Evolutionary conservation across 23 tunicate species (phyloP).

Genomic region (Ascidia mentula): DNA sequence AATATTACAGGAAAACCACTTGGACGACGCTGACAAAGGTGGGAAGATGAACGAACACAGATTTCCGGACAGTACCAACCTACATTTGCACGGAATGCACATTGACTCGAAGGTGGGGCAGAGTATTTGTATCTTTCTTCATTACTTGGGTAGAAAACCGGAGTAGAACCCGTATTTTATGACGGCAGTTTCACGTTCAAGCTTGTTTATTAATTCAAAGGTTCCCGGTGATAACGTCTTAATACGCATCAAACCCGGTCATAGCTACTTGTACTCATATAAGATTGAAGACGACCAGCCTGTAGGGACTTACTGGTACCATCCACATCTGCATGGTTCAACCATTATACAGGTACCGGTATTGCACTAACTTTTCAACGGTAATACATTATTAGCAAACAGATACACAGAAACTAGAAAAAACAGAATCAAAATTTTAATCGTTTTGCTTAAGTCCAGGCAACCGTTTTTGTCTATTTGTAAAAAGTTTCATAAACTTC

Average conservation of each 20-base stretch:
- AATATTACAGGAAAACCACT: conserved; percentile 24
- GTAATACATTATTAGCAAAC: too few species aligned
- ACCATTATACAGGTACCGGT: background rate
- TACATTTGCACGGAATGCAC: conserved; percentile 80
- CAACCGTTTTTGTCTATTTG: too few species aligned
- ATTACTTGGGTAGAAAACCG: too few species aligned
- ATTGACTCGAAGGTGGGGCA: conserved; percentile 62
- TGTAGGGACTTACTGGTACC: conserved; percentile 22
- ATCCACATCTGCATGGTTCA: conserved; percentile 15
- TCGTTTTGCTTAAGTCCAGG: too few species aligned
- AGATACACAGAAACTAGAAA: too few species aligned
- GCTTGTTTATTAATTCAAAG: too few species aligned
- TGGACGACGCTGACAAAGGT: background rate
- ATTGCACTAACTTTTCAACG: too few species aligned
- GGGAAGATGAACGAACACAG: conserved; percentile 25
- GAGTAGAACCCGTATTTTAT: too few species aligned
- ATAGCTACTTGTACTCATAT: conserved; percentile 5
- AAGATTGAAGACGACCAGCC: conserved; percentile 23
- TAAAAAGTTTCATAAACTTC: too few species aligned
- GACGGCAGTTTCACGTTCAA: too few species aligned
- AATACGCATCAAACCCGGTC: conserved; percentile 8
- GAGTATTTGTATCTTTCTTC: too few species aligned
- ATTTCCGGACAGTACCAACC: conserved; percentile 59
- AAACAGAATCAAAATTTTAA: too few species aligned
- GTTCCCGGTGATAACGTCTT: background rate